Evolutionary conservation across 1,140 invertebrate genomes (phyloP).

Genomic region (Ectropis grisescens): DNA sequence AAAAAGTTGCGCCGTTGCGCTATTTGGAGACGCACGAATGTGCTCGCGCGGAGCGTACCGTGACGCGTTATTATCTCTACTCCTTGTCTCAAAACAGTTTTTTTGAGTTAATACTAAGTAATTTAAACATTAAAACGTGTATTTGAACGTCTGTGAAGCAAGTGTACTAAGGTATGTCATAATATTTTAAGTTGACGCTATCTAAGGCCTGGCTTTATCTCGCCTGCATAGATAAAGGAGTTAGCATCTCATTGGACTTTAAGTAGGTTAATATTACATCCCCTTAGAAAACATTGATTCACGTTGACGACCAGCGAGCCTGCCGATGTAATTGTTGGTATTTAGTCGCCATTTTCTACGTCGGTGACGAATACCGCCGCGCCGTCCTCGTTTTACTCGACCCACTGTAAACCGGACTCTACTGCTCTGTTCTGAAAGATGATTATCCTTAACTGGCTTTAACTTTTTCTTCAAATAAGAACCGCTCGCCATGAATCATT

Average conservation of each 20-base stretch:
- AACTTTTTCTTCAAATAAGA: constrained; percentile 30
- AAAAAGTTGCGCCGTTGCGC: constrained; percentile 68
- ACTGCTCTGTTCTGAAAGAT: constrained; percentile 42
- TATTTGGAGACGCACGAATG: constrained; percentile 66
- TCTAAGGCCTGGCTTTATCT: constrained; percentile 31
- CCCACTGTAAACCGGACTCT: constrained; percentile 49
- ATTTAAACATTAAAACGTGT: constrained; percentile 19
- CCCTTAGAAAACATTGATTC: constrained; percentile 18
- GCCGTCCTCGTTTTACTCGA: constrained; percentile 41
- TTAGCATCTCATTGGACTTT: constrained; percentile 16
- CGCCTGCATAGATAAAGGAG: constrained; percentile 21
- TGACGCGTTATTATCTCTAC: constrained; percentile 56
- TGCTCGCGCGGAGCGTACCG: constrained; percentile 42
- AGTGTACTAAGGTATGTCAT: constrained; percentile 35
- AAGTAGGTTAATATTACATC: constrained; percentile 13
- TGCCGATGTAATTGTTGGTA: constrained; percentile 56
- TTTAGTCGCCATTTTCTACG: constrained; percentile 68
- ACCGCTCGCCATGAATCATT: constrained; percentile 51
- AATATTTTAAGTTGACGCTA: constrained; percentile 19
- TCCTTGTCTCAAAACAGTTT: constrained; percentile 40
- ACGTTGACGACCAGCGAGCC: constrained; percentile 19
- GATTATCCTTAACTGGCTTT: constrained; percentile 26
- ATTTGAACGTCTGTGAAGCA: constrained; percentile 12
- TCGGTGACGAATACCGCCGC: constrained; percentile 59
- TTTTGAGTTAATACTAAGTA: constrained; percentile 23